Conservation (phyloP, 30 jellyfish, hydroid and myxozoan genomes). For the Aurelia aurita complex sp. Pacific region DNA sequence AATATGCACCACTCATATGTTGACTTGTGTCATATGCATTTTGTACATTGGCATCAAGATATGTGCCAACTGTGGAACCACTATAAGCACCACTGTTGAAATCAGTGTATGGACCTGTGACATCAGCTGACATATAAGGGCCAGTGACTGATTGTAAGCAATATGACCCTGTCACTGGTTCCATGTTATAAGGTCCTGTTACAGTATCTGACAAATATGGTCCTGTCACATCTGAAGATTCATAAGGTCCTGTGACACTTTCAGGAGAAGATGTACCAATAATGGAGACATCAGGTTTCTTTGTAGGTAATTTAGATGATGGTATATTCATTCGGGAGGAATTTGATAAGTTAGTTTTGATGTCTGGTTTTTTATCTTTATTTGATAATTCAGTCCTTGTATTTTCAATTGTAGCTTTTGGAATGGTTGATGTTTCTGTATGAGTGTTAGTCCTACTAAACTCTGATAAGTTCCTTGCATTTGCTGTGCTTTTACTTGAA, state of each 20-base stretch:
- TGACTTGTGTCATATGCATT: neutral
- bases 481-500: neutral
- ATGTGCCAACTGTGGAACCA: conserved; percentile 1
- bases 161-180: conserved; percentile 21
- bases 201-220: conserved; percentile 7
- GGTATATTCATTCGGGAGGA: neutral
- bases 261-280: neutral
- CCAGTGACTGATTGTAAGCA: conserved; percentile 26
- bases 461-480: neutral
- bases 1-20: neutral
- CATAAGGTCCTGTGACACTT: neutral
- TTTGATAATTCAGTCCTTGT: neutral
- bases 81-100: neutral
- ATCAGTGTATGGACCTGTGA: neutral
- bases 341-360: neutral
- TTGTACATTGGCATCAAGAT: neutral
- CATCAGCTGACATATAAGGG: conserved; percentile 9
- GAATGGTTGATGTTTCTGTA: neutral
- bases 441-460: neutral
- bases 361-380: neutral
- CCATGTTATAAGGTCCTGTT: neutral
- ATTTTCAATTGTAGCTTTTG: neutral
- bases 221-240: conserved; percentile 5
- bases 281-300: neutral
- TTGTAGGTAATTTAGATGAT: neutral